phyloP scores from a whole-genome alignment of 2,797 vertebrate genomes.

The Rhabdomys pumilio region DNA sequence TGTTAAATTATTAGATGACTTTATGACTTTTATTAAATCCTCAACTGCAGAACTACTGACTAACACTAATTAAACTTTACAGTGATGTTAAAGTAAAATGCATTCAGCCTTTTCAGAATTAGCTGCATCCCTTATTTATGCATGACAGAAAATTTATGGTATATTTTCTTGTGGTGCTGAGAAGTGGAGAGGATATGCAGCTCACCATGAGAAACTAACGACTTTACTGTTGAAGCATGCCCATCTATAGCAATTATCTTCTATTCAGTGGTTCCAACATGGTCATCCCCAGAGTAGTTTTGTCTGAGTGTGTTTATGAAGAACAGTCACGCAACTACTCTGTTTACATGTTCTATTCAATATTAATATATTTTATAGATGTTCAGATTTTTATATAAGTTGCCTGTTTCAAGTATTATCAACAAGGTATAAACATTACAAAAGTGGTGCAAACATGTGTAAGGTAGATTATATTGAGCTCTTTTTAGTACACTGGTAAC shows the following conservation, averaged over 20 bases:
- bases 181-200: not conserved
- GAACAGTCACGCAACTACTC: accelerated
- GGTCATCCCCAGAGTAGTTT: accelerated
- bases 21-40: not conserved
- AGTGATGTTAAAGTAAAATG: not conserved
- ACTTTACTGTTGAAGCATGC: too few relatives aligned
- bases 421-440: not conserved
- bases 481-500: too few relatives aligned
- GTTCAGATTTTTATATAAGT: not conserved
- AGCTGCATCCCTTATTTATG: not conserved
- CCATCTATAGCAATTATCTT: not conserved
- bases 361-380: not conserved
- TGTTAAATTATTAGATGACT: not conserved
- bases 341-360: too few relatives aligned
- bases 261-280: not conserved
- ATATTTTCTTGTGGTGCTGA: not conserved
- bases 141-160: accelerated
- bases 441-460: not conserved
- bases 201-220: not conserved
- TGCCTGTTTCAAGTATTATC: not conserved
- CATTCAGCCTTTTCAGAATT: not conserved
- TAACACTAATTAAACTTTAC: not conserved
- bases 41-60: not conserved
- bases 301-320: not conserved
- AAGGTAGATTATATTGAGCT: accelerated